A percentile compares a stretch with the other conserved stretches of the same genome.
Evolutionary conservation across 2,113 vertebrate genomes (phyloP).

Genomic region (Herpetotheres cachinnans): DNA sequence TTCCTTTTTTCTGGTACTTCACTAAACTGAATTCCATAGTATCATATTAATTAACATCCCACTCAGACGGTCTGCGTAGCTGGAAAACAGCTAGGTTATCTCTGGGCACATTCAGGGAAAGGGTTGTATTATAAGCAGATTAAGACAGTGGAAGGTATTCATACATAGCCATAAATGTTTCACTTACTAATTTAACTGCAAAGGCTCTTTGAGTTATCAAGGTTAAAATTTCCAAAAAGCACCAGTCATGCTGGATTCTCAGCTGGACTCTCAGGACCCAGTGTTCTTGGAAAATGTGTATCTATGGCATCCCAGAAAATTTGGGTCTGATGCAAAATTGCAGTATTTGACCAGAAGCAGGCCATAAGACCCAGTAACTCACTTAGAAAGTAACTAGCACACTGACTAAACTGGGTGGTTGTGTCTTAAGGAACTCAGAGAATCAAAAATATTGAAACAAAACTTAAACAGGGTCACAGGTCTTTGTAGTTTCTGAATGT

Average conservation of each 20-base stretch:
- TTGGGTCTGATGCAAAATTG: neutral
- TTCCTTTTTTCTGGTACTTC: constrained; percentile 46
- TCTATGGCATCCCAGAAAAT: neutral
- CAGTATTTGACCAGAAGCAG: neutral
- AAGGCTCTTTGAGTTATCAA: neutral
- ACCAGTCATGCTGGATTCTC: neutral
- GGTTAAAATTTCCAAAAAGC: neutral
- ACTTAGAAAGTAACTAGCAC: neutral
- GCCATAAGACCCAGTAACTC: neutral
- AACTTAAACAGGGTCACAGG: neutral
- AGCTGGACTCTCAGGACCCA: neutral
- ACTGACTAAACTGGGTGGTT: neutral
- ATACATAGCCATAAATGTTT: neutral
- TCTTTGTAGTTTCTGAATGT: neutral
- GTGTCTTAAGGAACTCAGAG: neutral
- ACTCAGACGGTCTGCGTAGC: neutral
- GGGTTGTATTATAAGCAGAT: neutral
- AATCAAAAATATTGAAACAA: neutral
- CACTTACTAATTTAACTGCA: neutral
- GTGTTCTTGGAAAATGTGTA: neutral
- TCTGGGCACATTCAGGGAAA: neutral
- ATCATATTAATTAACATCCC: constrained; percentile 11
- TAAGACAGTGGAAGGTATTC: neutral
- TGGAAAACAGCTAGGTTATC: neutral
- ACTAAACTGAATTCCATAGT: constrained; percentile 45